Base-by-base conservation (phyloP, 1,140 invertebrate species). In the Frieseomelitta varia region DNA sequence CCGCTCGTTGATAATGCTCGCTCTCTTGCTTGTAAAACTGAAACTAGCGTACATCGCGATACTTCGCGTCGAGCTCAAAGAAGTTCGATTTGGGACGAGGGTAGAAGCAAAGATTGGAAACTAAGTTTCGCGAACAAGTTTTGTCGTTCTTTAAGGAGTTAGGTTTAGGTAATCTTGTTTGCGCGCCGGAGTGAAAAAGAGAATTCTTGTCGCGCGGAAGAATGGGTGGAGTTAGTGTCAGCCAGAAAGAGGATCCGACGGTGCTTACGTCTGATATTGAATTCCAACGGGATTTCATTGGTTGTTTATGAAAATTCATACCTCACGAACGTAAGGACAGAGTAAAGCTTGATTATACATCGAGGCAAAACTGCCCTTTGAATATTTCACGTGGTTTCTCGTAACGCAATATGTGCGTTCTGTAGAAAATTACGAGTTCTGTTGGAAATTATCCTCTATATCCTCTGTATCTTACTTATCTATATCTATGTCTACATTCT, bases 1-100 rank as follows among this genome's bases (percentile, higher is more conserved):
- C 39, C 39, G 39, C 39, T 17, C 30, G 53, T 65, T 30, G 74
- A 84, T 89, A 88, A 72, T 80, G 86, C 78, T 77, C 69, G 15
- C 15, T 39, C 69, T 68, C 21, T 39, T 21, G 67, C 34, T 14
- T 11, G 1, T 30, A 21, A 47, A 47, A 47, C 4, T 19, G 34
- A 39, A 69, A 39, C 67, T 30, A 19, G 21, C 39, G 19, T 39
- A 39, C 30, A 30, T 39, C 34, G 10, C 1, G 21, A 24, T 69
- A 39, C 17, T 67, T 34, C 19, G 65, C 27, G 65, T 11, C 15
- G 65, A 67, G 17, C 11, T 67, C 3, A 19, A 67, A 30, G 27
- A 19, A 67, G 65, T 67, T 10, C 63, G 63, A 27, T 65, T 30
- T 27, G 1, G 4, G 63, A n/a, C 39, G 39, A 47, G 0, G 39